phyloP scores from a whole-genome alignment of 2,888 invertebrate genomes.

The Eulithis prunata region DNA sequence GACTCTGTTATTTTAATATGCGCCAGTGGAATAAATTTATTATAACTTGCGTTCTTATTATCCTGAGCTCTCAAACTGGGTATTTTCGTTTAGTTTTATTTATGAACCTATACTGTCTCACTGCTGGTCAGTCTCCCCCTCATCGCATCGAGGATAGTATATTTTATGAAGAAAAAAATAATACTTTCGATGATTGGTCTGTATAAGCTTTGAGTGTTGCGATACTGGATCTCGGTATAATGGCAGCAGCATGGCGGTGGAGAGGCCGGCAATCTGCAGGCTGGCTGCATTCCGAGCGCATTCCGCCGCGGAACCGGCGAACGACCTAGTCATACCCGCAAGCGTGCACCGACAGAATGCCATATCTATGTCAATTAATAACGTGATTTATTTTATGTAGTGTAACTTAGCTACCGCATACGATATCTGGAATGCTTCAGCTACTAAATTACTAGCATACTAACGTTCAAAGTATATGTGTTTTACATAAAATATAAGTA shows the following conservation, averaged over 20 bases:
- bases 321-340: slow-evolving; percentile 54
- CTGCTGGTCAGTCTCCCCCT: too few relatives aligned
- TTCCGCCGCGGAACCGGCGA: slow-evolving; percentile 56
- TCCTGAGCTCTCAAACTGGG: too few relatives aligned
- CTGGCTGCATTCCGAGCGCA: slow-evolving; percentile 70
- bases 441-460: background rate
- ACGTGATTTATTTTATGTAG: slow-evolving; percentile 36
- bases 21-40: background rate
- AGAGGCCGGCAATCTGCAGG: slow-evolving; percentile 62
- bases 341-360: slow-evolving; percentile 49
- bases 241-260: slow-evolving; percentile 36
- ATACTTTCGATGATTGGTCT: too few relatives aligned
- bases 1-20: background rate
- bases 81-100: too few relatives aligned
- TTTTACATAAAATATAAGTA: too few relatives aligned
- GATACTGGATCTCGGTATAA: slow-evolving; percentile 45
- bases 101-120: too few relatives aligned
- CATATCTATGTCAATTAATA: slow-evolving; percentile 51
- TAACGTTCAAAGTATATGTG: too few relatives aligned
- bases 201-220: slow-evolving; percentile 21
- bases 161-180: too few relatives aligned
- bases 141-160: too few relatives aligned
- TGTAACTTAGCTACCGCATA: too few relatives aligned
- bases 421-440: background rate
- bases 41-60: too few relatives aligned